These are phyloP conservation scores for Ericerus pela DNA, from an alignment of 1,140 invertebrate genomes.

Conservation along the genomic window DNA sequence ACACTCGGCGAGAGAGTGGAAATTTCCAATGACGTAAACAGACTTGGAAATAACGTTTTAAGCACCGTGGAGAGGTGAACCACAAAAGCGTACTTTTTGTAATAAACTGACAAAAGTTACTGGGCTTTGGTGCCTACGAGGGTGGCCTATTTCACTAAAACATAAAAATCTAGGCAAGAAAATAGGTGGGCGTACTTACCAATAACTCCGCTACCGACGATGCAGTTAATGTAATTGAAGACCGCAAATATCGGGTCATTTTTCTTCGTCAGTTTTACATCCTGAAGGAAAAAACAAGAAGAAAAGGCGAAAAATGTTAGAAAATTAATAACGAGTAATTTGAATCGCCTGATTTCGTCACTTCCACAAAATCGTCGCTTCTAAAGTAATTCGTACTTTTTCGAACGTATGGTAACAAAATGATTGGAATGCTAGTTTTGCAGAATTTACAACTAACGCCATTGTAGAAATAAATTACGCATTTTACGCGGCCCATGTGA, in stretches of 20 bases:
- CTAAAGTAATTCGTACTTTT: no score
- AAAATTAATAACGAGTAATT: no score
- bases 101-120: slow-evolving; percentile 1
- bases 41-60: neutral
- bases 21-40: neutral
- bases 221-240: slow-evolving; percentile 89
- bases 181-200: slow-evolving; percentile 39
- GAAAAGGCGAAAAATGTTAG: no score
- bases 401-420: no score
- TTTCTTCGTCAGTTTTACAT: slow-evolving; percentile 18
- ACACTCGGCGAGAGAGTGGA: no score
- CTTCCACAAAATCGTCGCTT: no score
- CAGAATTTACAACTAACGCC: no score
- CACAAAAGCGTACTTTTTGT: neutral
- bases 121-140: neutral
- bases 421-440: no score
- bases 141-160: neutral
- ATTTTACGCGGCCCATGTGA: no score
- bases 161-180: neutral
- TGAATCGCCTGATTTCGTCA: no score
- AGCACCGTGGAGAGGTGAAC: neutral
- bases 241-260: slow-evolving; percentile 59
- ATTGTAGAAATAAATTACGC: no score
- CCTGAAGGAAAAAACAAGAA: no score
- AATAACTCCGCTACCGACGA: slow-evolving; percentile 78